A percentile compares a stretch with the other conserved stretches of the same genome.
Evolutionary conservation across 2,797 vertebrate species (phyloP).

Genomic region (Pterois miles): DNA sequence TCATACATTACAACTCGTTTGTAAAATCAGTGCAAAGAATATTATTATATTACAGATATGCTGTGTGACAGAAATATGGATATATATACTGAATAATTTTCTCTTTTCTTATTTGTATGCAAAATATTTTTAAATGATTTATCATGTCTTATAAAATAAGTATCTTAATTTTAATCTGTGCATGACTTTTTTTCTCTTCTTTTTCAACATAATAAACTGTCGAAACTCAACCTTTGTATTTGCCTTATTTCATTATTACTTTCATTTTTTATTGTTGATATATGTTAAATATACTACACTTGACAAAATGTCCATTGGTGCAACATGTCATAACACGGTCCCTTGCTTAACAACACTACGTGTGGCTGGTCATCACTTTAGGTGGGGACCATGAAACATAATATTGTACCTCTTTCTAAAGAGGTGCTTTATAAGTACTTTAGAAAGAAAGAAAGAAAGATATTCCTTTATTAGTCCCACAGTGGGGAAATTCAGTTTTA

Average conservation of each 20-base stretch:
- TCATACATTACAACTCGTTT: conserved; percentile 79
- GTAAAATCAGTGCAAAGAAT: conserved; percentile 70
- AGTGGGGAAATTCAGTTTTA: too few relatives aligned
- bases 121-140: conserved; percentile 81
- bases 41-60: conserved; percentile 72
- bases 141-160: conserved; percentile 66
- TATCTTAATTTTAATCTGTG: conserved; percentile 76
- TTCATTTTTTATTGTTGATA: not conserved
- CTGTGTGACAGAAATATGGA: conserved; percentile 58
- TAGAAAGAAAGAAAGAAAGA: too few relatives aligned
- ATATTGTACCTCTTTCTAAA: not conserved
- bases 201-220: conserved; percentile 84
- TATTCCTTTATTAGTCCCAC: too few relatives aligned
- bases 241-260: not conserved
- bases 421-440: not conserved
- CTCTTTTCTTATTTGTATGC: conserved; percentile 73
- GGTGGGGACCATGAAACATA: not conserved
- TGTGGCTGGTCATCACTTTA: not conserved
- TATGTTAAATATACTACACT: not conserved
- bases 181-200: conserved; percentile 71
- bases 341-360: not conserved
- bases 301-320: not conserved
- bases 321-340: not conserved
- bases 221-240: conserved; percentile 49
- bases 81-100: conserved; percentile 71